Base-by-base conservation (phyloP, 2,797 vertebrate genomes). In the Notolabrus celidotus region DNA sequence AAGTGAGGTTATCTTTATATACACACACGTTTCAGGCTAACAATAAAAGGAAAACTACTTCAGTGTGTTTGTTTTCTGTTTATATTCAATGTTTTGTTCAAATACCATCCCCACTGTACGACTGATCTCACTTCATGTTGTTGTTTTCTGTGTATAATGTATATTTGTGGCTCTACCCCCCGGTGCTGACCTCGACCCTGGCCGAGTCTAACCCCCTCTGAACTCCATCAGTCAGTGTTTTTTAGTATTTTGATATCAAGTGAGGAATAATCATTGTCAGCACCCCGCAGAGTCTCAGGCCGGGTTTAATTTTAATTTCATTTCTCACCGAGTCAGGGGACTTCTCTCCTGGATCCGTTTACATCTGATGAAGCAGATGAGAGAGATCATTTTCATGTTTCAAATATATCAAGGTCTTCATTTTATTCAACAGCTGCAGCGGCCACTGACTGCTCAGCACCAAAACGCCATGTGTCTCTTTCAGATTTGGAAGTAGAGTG, bases 391-490 rank as follows among this genome's bases (percentile, higher is more conserved):
- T 74, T 81, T 56, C 77, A 31, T 71, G 42, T 82, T 85, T 80
- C 68, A 80, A 86, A 86, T 80, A 87, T 84, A 85, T 77, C 45
- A 10, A 55, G 66, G 58, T 63, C 56, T 86, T 74, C 52, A 79
- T 78, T 84, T 82, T 61, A 73, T 73, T 71, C 41, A 71, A 77
- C 87, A 80, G 83, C 83, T 87, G 82, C 77, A 47, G 8, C 41
- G 50, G 45, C 46, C 50, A 73, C 50, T 10, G 36, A 52, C 17
- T 58, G 50, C 61, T 59, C 71, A 80, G 69, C 66, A 74, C 29
- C 58, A 34, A 22, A 10, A 4, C 20, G 19, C 10, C 8, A 22
- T n/a, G 8, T 25, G 12, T 47, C 23, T 25, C 9, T 4, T 46
- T 66, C 53, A 31, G 6, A 27, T 58, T 43, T 75, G 56, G 46